phyloP scores from a whole-genome alignment of 2,797 vertebrate species.

The Phrynocephalus vlangalii region DNA sequence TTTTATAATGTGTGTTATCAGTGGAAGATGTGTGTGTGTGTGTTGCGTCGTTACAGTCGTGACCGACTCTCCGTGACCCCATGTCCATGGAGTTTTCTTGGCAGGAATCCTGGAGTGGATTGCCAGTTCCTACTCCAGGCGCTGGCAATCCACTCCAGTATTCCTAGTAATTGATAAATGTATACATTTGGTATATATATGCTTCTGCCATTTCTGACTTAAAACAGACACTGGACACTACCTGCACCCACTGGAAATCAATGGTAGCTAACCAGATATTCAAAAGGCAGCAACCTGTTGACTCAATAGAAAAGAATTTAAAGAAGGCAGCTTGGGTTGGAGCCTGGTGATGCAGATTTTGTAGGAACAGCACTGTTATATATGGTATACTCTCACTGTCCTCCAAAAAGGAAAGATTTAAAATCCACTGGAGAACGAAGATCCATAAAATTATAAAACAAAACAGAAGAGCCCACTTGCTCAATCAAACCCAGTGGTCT shows the following conservation, averaged over 20 bases:
- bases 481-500: background rate
- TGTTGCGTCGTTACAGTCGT: too few relatives aligned
- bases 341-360: background rate
- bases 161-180: background rate
- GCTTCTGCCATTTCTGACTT: background rate
- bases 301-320: background rate
- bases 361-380: background rate
- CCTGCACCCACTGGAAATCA: background rate
- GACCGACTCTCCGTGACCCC: too few relatives aligned
- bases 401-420: background rate
- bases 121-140: too few relatives aligned
- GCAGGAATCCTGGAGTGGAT: too few relatives aligned
- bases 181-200: background rate
- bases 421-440: background rate
- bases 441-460: background rate
- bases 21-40: too few relatives aligned
- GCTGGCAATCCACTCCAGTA: too few relatives aligned
- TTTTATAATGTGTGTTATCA: too few relatives aligned
- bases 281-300: background rate
- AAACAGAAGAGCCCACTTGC: background rate
- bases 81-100: too few relatives aligned
- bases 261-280: background rate
- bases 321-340: background rate
- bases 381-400: background rate
- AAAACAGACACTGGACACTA: background rate